Conservation (phyloP, 2,888 invertebrate species). For the Caenorhabditis sp. region DNA sequence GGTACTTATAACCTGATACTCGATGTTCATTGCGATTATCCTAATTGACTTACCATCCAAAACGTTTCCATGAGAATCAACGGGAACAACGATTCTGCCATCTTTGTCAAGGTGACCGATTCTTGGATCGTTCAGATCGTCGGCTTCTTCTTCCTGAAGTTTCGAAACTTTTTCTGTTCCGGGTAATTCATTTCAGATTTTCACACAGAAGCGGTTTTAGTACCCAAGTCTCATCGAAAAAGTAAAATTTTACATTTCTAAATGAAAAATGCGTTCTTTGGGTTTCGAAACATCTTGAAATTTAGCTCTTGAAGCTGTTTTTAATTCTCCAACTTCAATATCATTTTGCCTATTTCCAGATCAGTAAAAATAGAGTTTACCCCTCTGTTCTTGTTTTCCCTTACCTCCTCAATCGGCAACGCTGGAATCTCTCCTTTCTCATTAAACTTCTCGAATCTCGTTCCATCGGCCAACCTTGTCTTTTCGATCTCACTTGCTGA, state of each 20-base stretch:
- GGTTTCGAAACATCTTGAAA: too few species aligned
- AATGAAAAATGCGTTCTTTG: too few species aligned
- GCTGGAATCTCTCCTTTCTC: constrained; percentile 44
- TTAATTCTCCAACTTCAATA: too few species aligned
- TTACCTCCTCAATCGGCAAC: constrained; percentile 47
- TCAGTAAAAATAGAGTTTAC: too few species aligned
- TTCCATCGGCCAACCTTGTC: constrained; percentile 43
- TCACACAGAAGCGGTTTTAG: too few species aligned
- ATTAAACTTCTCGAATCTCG: constrained; percentile 39
- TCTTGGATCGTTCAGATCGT: constrained; percentile 47
- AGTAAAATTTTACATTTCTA: too few species aligned
- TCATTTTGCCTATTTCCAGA: too few species aligned
- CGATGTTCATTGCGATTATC: not conserved
- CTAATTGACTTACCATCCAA: constrained; percentile 18
- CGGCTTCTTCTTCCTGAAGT: constrained; percentile 48
- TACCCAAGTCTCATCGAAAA: too few species aligned
- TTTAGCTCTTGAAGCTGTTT: too few species aligned
- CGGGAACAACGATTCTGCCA: constrained; percentile 47
- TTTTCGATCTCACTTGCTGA: constrained; percentile 27
- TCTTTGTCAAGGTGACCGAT: constrained; percentile 45
- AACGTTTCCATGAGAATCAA: constrained; percentile 52
- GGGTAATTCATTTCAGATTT: too few species aligned
- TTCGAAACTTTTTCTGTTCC: not conserved
- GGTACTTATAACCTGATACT: constrained; percentile 46
- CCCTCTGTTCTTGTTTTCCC: too few species aligned